These are phyloP conservation scores for Trichonephila clavipes DNA, from an alignment of 1,140 invertebrate genomes.

Conservation along the genomic window DNA sequence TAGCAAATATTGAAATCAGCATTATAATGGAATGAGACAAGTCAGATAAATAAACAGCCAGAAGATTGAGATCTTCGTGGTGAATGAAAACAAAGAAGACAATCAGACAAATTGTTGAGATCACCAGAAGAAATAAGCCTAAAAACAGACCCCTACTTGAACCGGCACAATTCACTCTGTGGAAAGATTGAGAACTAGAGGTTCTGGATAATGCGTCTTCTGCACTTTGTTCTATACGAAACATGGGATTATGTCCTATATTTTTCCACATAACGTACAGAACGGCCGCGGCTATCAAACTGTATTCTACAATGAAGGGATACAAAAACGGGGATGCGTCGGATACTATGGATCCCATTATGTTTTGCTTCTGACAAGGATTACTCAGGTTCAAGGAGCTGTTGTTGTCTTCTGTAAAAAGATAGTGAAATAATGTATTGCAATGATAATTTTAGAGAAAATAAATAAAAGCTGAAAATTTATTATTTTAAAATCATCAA, in stretches of 20 bases:
- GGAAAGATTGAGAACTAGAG: constrained; percentile 72
- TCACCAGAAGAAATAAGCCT: constrained; percentile 92
- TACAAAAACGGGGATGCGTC: constrained; percentile 95
- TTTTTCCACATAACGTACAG: constrained; percentile 99
- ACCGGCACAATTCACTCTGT: constrained; percentile 87
- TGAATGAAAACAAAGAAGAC: constrained; percentile 95
- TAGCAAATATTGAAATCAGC: constrained; percentile 92
- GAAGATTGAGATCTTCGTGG: constrained; percentile 79
- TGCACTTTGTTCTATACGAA: constrained; percentile 66
- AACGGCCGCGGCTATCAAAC: constrained; percentile 96
- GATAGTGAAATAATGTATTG: background rate
- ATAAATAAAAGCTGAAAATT: background rate
- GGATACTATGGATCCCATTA: constrained; percentile 86
- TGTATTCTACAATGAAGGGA: constrained; percentile 98
- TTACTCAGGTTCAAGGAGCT: constrained; percentile 85
- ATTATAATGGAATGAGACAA: constrained; percentile 94
- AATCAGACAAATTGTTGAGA: constrained; percentile 93
- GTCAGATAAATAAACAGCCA: constrained; percentile 94
- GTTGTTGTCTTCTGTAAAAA: constrained; percentile 59
- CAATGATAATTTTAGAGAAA: background rate
- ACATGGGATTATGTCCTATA: constrained; percentile 82
- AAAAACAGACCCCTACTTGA: constrained; percentile 94
- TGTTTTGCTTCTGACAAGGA: constrained; percentile 78
- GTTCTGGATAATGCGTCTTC: constrained; percentile 68
- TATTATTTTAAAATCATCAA: no score